phyloP scores from a whole-genome alignment of 2,888 invertebrate genomes.

The Byasa hedistus region DNA sequence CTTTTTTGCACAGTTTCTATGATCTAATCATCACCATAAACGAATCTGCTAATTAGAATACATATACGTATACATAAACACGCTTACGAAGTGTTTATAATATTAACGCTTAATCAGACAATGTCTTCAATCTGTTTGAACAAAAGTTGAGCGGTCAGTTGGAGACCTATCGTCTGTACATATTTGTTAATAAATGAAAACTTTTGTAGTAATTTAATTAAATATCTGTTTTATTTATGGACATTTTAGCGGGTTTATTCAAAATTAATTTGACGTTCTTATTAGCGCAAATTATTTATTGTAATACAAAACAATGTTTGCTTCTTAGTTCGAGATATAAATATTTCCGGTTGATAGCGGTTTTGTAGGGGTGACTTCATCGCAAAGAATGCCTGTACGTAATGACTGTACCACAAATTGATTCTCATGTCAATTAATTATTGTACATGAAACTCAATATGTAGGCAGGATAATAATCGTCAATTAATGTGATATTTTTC shows the following conservation, averaged over 20 bases:
- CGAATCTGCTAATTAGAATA: slow-evolving; percentile 49
- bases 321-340: slow-evolving; percentile 13
- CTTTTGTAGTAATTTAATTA: no score
- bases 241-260: no score
- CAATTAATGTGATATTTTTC: background rate
- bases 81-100: no score
- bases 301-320: background rate
- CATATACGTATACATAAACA: no score
- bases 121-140: no score
- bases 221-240: no score
- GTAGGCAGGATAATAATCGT: slow-evolving; percentile 26
- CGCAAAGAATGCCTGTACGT: slow-evolving; percentile 42
- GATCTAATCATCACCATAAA: slow-evolving; percentile 40
- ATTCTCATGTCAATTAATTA: slow-evolving; percentile 47
- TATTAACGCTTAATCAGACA: no score
- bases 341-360: slow-evolving; percentile 53
- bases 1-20: slow-evolving; percentile 48
- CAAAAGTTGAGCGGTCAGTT: no score
- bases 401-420: slow-evolving; percentile 51
- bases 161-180: no score
- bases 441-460: slow-evolving; percentile 34
- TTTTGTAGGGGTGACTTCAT: slow-evolving; percentile 52
- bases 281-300: no score
- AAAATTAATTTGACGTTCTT: no score
- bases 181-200: no score